These are phyloP conservation scores for Chamaetylas fuelleborni DNA, from an alignment of 2,113 vertebrate genomes.

Conservation along the genomic window DNA sequence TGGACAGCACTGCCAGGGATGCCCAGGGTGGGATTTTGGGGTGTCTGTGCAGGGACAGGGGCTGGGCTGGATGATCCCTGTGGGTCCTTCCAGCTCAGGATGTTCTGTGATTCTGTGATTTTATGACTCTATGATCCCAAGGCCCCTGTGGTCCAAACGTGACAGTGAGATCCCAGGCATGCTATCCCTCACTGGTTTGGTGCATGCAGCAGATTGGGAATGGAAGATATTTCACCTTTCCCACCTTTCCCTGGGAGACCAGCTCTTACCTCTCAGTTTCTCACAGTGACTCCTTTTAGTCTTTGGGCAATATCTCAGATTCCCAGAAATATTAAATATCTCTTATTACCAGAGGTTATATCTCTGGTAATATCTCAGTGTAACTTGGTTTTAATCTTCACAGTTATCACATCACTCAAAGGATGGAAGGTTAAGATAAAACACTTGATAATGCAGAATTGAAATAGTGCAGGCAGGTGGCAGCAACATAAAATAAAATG, in stretches of 20 bases:
- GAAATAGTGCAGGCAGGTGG: background rate
- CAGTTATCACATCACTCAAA: background rate
- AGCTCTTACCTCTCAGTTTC: background rate
- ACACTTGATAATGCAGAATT: background rate
- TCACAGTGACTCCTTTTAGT: no score
- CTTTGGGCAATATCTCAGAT: background rate
- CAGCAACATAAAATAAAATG: background rate
- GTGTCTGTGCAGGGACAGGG: accelerated
- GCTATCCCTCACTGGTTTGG: background rate
- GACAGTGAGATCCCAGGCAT: background rate
- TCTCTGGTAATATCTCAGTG: background rate
- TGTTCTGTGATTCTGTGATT: background rate
- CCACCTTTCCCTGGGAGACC: background rate
- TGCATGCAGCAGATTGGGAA: background rate
- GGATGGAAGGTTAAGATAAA: background rate
- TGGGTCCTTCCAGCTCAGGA: background rate
- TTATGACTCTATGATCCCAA: background rate
- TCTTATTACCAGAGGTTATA: background rate
- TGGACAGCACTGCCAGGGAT: background rate
- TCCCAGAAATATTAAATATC: background rate
- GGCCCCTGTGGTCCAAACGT: background rate
- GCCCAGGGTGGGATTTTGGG: background rate
- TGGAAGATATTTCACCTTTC: background rate
- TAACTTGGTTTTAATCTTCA: background rate
- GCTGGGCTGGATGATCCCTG: background rate